A percentile compares a stretch with the other conserved stretches of the same genome.
These are phyloP conservation scores for Helogale parvula DNA, from an alignment of 2,113 vertebrate genomes.

Conservation along the genomic window DNA sequence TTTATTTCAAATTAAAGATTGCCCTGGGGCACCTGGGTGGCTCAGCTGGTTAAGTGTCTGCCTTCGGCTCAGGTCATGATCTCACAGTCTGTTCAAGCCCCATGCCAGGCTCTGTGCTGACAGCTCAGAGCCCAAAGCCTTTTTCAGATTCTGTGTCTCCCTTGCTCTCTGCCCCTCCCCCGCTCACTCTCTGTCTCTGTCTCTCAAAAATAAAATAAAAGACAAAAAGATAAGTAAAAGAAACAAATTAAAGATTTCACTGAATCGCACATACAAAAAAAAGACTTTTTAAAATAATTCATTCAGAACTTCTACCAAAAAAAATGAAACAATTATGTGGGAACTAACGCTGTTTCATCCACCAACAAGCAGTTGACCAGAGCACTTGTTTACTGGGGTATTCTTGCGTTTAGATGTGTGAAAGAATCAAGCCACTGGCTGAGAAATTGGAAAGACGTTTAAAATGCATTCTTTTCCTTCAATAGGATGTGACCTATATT, in stretches of 20 bases:
- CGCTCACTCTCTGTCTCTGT: no score
- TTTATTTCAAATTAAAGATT: conserved; percentile 25
- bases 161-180: no score
- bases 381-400: background rate
- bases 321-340: conserved; percentile 19
- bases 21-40: background rate
- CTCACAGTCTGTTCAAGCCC: no score
- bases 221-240: no score
- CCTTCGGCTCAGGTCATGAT: no score
- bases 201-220: no score
- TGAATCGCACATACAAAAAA: background rate
- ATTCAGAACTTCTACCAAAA: background rate
- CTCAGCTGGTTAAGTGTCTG: no score
- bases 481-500: conserved; percentile 5
- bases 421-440: background rate
- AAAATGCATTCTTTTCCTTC: conserved; percentile 52
- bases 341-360: background rate
- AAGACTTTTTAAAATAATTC: background rate
- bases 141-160: no score
- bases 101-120: no score
- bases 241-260: background rate
- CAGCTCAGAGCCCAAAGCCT: no score
- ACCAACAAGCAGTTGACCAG: background rate
- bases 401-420: background rate
- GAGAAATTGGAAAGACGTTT: conserved; percentile 6